Base-by-base conservation (phyloP, 2,113 vertebrate genomes). In the Hypanus sabinus region DNA sequence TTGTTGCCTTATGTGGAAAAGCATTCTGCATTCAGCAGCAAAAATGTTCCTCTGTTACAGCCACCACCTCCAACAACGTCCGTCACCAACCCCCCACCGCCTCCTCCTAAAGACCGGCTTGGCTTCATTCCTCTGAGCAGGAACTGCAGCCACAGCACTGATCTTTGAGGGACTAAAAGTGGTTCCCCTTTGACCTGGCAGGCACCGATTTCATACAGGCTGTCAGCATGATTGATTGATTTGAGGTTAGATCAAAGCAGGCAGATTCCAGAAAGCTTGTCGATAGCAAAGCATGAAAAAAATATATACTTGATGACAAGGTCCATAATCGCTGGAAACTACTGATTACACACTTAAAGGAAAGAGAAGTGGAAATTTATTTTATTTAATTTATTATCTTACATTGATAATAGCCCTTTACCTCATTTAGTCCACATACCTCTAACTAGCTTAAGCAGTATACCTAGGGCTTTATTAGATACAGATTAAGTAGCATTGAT, bases 401-500 rank as follows among this genome's bases (percentile, higher is more conserved):
- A 8, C 20, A 24, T 27, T 33, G 46, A 93, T 93, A 93, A 93
- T 55, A 55, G 73, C 38, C 68, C 91, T 46, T 73, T 93, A 73
- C 36, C 24, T 73, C 91, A 93, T 93, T 73, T 38, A 73, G 36
- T 93, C 70, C 91, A 30, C 70, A 93, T 27, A 38, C 70, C 70
- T 55, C 68, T 75, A 93, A 93, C 68, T 30, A 55, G 91, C 68
- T 20, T 73, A 12, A 27, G 36, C 91, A 6, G 70, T 73, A 93
- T 38, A 93, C 91, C 91, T 73, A 73, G 91, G 88, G 27, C 5
- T 93, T 87, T 94, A 94, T 94, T 60, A 94, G 94, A 91, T 87
- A 94, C 94, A 94, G 94, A 94, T 95, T 94, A 94, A 94, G 93
- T 46, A 93, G 70, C 88, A 95, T 95, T 87, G 94, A 95, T 95